A percentile compares a stretch with the other conserved stretches of the same genome.
Conservation (phyloP, 2,113 vertebrate species). For the Elephas maximus region DNA sequence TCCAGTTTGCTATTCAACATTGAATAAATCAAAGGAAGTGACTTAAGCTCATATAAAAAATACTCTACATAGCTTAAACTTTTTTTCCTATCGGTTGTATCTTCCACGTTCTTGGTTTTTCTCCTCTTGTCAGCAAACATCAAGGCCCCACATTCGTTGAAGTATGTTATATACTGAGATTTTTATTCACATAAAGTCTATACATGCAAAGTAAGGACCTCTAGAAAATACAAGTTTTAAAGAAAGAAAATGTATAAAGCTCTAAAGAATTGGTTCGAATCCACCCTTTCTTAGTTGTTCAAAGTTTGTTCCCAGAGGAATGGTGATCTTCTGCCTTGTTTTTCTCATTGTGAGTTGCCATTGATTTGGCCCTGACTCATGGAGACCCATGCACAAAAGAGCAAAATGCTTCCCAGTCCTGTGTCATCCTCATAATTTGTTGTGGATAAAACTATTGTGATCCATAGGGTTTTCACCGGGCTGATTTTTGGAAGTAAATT, state of each 20-base stretch:
- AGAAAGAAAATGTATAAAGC: background rate
- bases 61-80: background rate
- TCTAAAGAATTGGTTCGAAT: background rate
- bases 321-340: background rate
- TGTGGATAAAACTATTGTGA: no score
- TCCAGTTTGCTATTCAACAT: background rate
- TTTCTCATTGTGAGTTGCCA: no score
- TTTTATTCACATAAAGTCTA: background rate
- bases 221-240: background rate
- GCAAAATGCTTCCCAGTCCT: no score
- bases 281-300: background rate
- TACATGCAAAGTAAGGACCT: background rate
- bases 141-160: background rate
- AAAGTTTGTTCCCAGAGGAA: background rate
- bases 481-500: no score
- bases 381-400: no score
- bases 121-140: background rate
- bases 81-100: background rate
- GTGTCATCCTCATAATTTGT: no score
- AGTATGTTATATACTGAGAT: background rate
- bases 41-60: background rate
- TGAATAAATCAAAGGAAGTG: background rate
- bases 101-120: background rate
- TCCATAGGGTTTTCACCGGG: no score
- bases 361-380: no score